phyloP scores from a whole-genome alignment of 1,140 invertebrate species.

The Drosophila erecta region DNA sequence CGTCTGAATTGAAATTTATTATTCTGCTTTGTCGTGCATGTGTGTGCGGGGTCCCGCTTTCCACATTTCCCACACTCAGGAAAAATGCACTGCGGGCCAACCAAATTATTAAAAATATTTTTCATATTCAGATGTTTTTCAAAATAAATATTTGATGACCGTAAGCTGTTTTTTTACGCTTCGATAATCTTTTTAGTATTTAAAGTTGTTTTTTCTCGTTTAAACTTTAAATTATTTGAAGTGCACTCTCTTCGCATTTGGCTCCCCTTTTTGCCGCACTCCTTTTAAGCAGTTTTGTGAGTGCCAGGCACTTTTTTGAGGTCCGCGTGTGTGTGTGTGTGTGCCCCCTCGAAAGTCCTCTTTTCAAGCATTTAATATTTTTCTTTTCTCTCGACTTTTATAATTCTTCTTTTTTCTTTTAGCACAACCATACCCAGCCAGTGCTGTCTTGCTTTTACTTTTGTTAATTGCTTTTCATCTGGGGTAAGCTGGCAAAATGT shows the following conservation, averaged over 20 bases:
- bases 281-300: constrained; percentile 30
- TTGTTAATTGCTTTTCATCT: constrained; percentile 78
- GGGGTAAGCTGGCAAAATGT: constrained; percentile 32
- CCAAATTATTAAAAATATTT: no score
- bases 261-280: neutral
- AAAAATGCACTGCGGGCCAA: neutral
- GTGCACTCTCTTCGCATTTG: neutral
- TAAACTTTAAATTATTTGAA: neutral
- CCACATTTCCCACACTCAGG: neutral
- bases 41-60: constrained; percentile 30
- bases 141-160: neutral
- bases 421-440: constrained; percentile 14
- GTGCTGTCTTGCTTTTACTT: constrained; percentile 40
- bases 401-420: constrained; percentile 3
- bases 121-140: no score
- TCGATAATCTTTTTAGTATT: neutral
- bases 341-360: neutral
- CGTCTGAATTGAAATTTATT: constrained; percentile 80
- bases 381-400: constrained; percentile 28
- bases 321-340: constrained; percentile 4
- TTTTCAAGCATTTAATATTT: constrained; percentile 55
- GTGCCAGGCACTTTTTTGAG: constrained; percentile 51
- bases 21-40: constrained; percentile 80
- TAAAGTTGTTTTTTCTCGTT: neutral
- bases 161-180: neutral